A percentile compares a stretch with the other conserved stretches of the same genome.
Conservation (phyloP, 1,140 invertebrate genomes). For the Drosophila chauvacae region DNA sequence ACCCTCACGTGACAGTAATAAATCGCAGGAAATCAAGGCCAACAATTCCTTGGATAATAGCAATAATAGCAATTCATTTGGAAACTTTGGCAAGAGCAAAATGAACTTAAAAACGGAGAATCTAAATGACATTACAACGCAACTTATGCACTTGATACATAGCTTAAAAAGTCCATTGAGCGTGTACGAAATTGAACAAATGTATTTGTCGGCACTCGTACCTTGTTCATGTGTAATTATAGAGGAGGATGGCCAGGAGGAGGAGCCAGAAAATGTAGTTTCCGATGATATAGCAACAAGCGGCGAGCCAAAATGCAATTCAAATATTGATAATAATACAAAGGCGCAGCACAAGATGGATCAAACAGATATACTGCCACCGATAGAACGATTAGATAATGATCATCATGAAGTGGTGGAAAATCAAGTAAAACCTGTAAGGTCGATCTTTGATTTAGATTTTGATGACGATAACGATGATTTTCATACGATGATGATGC, state of each 20-base stretch:
- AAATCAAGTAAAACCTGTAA: conserved; percentile 52
- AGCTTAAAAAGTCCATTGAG: conserved; percentile 49
- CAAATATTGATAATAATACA: conserved; percentile 8
- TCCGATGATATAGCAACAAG: not conserved
- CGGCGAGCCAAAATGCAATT: not conserved
- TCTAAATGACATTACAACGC: conserved; percentile 55
- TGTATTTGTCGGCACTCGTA: conserved; percentile 57
- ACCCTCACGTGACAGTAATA: conserved; percentile 65
- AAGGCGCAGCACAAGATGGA: not conserved
- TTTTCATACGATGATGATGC: conserved; percentile 65
- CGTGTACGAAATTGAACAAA: conserved; percentile 47
- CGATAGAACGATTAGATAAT: not conserved
- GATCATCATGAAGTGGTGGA: conserved; percentile 7
- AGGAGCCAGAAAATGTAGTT: conserved; percentile 4
- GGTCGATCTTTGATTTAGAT: conserved; percentile 78
- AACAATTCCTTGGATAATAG: conserved; percentile 66
- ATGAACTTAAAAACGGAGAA: conserved; percentile 9
- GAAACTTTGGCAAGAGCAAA: conserved; percentile 28
- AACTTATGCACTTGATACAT: conserved; percentile 64
- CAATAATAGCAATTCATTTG: conserved; percentile 67
- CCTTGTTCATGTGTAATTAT: conserved; percentile 73
- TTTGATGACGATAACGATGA: conserved; percentile 78
- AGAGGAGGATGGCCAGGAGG: conserved; percentile 59
- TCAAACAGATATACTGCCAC: not conserved
- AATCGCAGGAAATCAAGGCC: conserved; percentile 39